Percentiles rank a stretch among this genome's conserved stretches.
These are phyloP conservation scores for Drosophila arawakana DNA, from an alignment of 1,140 invertebrate species.

Conservation along the genomic window DNA sequence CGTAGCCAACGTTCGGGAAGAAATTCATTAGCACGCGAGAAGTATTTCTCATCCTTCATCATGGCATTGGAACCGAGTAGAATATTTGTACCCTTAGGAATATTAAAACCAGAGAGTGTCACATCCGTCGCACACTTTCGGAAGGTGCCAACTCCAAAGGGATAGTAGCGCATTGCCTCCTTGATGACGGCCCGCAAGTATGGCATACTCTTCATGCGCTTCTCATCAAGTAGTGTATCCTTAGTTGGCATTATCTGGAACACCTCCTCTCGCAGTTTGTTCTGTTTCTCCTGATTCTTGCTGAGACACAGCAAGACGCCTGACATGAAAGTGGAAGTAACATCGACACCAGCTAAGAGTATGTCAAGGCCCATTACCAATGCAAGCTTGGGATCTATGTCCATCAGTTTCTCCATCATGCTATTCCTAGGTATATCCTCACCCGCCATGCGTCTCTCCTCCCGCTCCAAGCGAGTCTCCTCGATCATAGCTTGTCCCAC, in stretches of 20 bases:
- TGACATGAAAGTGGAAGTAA: conserved; percentile 37
- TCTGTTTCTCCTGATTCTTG: conserved; percentile 85
- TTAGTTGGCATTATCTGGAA: conserved; percentile 69
- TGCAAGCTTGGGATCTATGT: conserved; percentile 86
- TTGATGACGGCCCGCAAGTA: conserved; percentile 86
- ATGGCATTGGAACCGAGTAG: conserved; percentile 41
- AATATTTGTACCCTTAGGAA: conserved; percentile 89
- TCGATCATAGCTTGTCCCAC: conserved; percentile 46
- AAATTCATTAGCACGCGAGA: conserved; percentile 88
- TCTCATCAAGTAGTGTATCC: conserved; percentile 77
- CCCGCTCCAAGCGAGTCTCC: conserved; percentile 35
- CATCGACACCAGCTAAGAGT: conserved; percentile 91
- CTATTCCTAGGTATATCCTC: conserved; percentile 64
- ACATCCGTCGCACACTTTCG: conserved; percentile 90
- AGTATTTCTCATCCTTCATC: conserved; percentile 84
- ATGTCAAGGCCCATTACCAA: conserved; percentile 89
- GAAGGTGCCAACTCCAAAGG: conserved; percentile 93
- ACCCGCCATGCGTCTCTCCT: conserved; percentile 37
- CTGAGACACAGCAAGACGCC: conserved; percentile 73
- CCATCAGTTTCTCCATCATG: conserved; percentile 87
- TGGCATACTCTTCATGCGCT: conserved; percentile 81
- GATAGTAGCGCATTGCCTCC: conserved; percentile 91
- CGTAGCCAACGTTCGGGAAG: conserved; percentile 91
- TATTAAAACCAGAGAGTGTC: conserved; percentile 90
- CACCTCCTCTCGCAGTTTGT: conserved; percentile 86